Evolutionary conservation across 37 sponge, comb jelly and placozoan species (phyloP).

Genomic region (Haliclona indistincta): DNA sequence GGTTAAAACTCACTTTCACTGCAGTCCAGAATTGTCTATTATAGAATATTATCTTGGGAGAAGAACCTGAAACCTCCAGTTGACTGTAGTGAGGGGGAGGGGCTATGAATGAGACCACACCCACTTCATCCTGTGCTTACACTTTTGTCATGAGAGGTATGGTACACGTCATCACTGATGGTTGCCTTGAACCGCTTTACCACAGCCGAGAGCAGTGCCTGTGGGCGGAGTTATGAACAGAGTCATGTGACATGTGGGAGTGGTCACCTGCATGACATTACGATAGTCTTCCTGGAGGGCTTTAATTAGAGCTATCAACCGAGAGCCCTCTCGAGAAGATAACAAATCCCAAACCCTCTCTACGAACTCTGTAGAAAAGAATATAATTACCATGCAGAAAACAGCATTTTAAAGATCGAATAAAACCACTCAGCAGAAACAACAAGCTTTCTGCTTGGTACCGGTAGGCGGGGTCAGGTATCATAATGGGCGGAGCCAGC

Average conservation of each 20-base stretch:
- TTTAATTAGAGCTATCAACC: slow-evolving; percentile 19
- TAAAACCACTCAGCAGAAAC: too few relatives aligned
- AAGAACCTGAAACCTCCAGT: too few relatives aligned
- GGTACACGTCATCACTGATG: slow-evolving; percentile 49
- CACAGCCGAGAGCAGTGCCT: slow-evolving; percentile 28
- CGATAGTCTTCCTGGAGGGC: slow-evolving; percentile 52
- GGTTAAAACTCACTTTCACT: too few relatives aligned
- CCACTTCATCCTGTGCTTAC: too few relatives aligned
- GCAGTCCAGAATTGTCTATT: too few relatives aligned
- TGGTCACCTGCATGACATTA: slow-evolving; percentile 28
- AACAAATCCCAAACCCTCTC: slow-evolving; percentile 73
- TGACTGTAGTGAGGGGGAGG: too few relatives aligned
- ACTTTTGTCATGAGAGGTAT: slow-evolving; percentile 53
- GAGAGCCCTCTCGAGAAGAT: slow-evolving; percentile 52
- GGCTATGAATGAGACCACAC: too few relatives aligned
- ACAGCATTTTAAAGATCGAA: too few relatives aligned
- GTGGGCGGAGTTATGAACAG: background rate
- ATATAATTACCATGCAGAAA: background rate
- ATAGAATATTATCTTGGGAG: too few relatives aligned
- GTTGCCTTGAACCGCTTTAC: slow-evolving; percentile 15
- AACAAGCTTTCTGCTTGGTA: too few relatives aligned
- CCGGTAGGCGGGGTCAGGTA: too few relatives aligned
- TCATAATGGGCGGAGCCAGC: too few relatives aligned
- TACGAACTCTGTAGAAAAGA: slow-evolving; percentile 33
- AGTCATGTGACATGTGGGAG: background rate